These are phyloP conservation scores for Brachypalpus laphriformis DNA, from an alignment of 2,888 invertebrate species.

Conservation along the genomic window DNA sequence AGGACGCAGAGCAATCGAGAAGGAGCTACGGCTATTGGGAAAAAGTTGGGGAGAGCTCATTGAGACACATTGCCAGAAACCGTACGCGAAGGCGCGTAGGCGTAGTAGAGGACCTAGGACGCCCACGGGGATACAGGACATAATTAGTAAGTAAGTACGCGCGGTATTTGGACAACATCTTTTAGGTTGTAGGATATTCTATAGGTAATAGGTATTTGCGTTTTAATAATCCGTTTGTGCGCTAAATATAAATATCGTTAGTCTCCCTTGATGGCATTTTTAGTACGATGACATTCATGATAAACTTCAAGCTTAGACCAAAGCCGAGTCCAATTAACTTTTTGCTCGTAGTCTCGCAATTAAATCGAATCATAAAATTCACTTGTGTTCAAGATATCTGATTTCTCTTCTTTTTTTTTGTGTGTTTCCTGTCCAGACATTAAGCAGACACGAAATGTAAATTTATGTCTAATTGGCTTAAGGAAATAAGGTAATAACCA, in stretches of 20 bases:
- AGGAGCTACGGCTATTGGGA: too few species aligned
- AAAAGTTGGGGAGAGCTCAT: too few species aligned
- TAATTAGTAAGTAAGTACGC: too few species aligned
- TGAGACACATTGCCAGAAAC: too few species aligned
- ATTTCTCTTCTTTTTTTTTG: conserved; percentile 5
- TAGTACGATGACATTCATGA: not conserved
- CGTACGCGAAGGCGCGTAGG: too few species aligned
- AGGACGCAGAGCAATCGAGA: too few species aligned
- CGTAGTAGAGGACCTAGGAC: too few species aligned
- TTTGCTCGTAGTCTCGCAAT: conserved; percentile 15
- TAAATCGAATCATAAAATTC: conserved; percentile 55
- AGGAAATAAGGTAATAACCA: conserved; percentile 62
- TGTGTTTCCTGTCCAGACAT: conserved; percentile 60
- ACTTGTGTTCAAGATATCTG: conserved; percentile 17
- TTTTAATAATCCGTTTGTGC: too few species aligned
- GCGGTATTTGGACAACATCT: too few species aligned
- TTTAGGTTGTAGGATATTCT: too few species aligned
- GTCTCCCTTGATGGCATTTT: not conserved
- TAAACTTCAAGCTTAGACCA: not conserved
- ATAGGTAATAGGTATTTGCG: too few species aligned
- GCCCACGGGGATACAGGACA: too few species aligned
- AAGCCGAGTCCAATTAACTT: conserved; percentile 12
- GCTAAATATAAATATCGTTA: not conserved
- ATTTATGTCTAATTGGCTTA: conserved; percentile 63
- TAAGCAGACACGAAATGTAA: conserved; percentile 66